Conservation (phyloP, 2,888 invertebrate genomes). For the Chymomyza amoena region DNA sequence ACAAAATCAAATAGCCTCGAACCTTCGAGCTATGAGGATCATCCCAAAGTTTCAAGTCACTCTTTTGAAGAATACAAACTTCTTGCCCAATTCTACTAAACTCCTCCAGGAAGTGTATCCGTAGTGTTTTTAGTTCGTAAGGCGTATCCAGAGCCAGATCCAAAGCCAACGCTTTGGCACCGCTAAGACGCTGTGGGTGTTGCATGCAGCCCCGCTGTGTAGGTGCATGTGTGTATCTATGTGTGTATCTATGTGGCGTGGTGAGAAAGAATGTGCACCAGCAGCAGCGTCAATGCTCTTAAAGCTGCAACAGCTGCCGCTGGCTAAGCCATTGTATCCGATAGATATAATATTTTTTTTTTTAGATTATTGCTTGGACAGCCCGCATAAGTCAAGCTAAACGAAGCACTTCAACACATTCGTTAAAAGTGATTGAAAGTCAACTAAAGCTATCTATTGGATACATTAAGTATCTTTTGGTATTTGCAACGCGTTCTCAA, state of each 20-base stretch:
- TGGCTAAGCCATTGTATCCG: slow-evolving; percentile 33
- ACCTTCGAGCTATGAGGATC: neutral
- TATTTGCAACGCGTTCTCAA: slow-evolving; percentile 11
- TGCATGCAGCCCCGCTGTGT: neutral
- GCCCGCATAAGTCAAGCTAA: slow-evolving; percentile 44
- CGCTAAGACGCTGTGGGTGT: neutral
- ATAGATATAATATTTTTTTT: slow-evolving; percentile 38
- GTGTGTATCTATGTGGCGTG: neutral
- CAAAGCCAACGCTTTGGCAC: neutral
- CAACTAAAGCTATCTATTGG: neutral
- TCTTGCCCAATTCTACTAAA: neutral
- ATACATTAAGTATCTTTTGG: slow-evolving; percentile 1
- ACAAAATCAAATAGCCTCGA: too few relatives aligned
- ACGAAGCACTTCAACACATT: slow-evolving; percentile 23
- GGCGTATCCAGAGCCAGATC: neutral
- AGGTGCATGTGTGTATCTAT: neutral
- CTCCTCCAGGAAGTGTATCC: neutral
- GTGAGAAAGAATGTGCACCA: slow-evolving; percentile 9
- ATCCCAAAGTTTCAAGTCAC: neutral
- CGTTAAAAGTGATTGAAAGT: slow-evolving; percentile 54
- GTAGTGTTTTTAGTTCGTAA: neutral
- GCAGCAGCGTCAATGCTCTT: neutral
- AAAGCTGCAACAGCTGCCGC: neutral
- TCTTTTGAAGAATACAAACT: neutral
- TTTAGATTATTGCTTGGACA: neutral